phyloP scores from a whole-genome alignment of 2,113 vertebrate genomes.

The Ceratotherium simum region DNA sequence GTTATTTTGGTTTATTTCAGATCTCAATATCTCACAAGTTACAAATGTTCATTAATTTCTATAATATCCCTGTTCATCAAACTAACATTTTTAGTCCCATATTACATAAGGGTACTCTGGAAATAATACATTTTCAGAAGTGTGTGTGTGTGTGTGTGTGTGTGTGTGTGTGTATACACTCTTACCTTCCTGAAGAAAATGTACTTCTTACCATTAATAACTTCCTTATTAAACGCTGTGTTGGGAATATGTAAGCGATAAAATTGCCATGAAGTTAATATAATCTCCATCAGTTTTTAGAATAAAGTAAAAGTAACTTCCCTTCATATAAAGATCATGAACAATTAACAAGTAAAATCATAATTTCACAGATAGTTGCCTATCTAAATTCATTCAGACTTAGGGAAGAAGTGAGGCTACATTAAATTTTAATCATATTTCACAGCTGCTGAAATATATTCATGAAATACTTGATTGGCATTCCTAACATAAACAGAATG shows the following conservation, averaged over 20 bases:
- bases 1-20: not conserved
- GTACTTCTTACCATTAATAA: slow-evolving; percentile 33
- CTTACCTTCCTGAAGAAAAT: slow-evolving; percentile 1
- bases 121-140: slow-evolving; percentile 18
- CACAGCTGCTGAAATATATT: slow-evolving; percentile 83
- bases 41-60: slow-evolving; percentile 18
- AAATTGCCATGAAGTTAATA: slow-evolving; percentile 45
- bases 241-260: slow-evolving; percentile 52
- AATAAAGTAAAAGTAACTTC: slow-evolving; percentile 76
- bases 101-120: not conserved
- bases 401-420: slow-evolving; percentile 70
- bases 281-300: slow-evolving; percentile 64
- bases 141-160: not conserved
- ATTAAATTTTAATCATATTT: slow-evolving; percentile 87
- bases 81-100: not conserved
- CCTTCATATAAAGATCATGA: slow-evolving; percentile 77
- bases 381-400: slow-evolving; percentile 78
- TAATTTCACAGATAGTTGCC: slow-evolving; percentile 81
- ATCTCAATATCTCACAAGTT: not conserved
- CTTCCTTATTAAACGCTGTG: not conserved
- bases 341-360: slow-evolving; percentile 84
- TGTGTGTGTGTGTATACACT: not conserved
- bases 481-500: slow-evolving; percentile 80
- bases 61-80: not conserved
- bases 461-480: slow-evolving; percentile 82